These are phyloP conservation scores for Melanerpes aurifrons DNA, from an alignment of 2,113 vertebrate species.

Conservation along the genomic window DNA sequence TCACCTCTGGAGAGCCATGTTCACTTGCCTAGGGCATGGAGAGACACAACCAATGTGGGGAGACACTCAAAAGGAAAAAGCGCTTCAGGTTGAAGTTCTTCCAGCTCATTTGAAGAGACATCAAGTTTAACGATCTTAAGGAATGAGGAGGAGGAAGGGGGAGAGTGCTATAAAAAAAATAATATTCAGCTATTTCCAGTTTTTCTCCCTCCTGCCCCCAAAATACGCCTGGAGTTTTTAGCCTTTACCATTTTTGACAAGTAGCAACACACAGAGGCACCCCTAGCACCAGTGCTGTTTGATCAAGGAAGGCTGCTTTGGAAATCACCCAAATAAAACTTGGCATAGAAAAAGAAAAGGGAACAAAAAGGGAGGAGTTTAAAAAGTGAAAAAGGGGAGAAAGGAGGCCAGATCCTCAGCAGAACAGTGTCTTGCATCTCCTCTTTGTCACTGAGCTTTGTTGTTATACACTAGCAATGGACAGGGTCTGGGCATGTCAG, in stretches of 20 bases:
- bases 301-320: background rate
- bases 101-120: slow-evolving; percentile 55
- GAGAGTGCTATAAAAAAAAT: background rate
- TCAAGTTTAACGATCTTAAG: slow-evolving; percentile 49
- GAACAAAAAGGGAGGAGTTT: background rate
- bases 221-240: background rate
- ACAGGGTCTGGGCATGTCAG: background rate
- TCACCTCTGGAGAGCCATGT: background rate
- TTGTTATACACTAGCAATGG: background rate
- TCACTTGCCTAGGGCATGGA: background rate
- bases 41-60: background rate
- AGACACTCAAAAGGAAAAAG: slow-evolving; percentile 29
- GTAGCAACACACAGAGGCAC: background rate
- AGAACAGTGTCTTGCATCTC: background rate
- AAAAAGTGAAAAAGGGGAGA: background rate
- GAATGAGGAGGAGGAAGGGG: slow-evolving; percentile 18
- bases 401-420: background rate
- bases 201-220: background rate
- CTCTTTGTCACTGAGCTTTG: background rate
- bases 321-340: background rate
- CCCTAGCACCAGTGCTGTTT: background rate
- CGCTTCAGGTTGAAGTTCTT: slow-evolving; percentile 22
- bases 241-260: background rate
- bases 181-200: background rate
- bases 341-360: background rate